Base-by-base conservation (phyloP, 2,113 vertebrate species). In the Danionella cerebrum region DNA sequence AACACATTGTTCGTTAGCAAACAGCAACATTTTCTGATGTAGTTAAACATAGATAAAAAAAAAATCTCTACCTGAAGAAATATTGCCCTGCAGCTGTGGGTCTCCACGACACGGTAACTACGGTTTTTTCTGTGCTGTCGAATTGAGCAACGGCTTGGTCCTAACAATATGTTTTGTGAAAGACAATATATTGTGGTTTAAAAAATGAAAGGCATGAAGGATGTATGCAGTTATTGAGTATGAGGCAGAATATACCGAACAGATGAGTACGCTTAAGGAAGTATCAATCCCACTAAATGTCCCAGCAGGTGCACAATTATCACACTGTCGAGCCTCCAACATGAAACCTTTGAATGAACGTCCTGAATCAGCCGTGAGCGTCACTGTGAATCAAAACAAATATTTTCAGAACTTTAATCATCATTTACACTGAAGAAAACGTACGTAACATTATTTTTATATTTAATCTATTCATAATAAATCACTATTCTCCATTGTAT, bases 41-140 rank as follows among this genome's bases (percentile, higher is more conserved):
- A n/a, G n/a, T n/a, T n/a, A n/a, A n/a, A n/a, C n/a, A n/a, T n/a
- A n/a, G n/a, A n/a, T n/a, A n/a, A n/a, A n/a, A n/a, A n/a, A 3
- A 36, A 7, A 33, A 6, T 11, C 44, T 45, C 2, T 48, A 72
- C 71, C 71, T 72, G 45, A 72, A 67, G 50, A 19, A 62, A 42
- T 47, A 67, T 1, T 0, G 0, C 24, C 48, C 48, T 4, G 9
- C 0, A 14, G 11, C n/a, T 11, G 1, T 0, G 8, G 50, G 27
- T 4, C 2, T 52, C 50, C 50, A 52, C 9, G 0, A 10, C 27
- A 63, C 55, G 0, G 0, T 4, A 14, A 72, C 11, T 19, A 0
- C 0, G 1, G 2, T 14, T 16, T 72, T 72, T 0, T 0, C 0
- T 1, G 1, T 0, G 33, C 67, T 72, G 31, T 62, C 19, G 6